Conservation (phyloP, 2,888 invertebrate species). For the Pristionchus fissidentatus region DNA sequence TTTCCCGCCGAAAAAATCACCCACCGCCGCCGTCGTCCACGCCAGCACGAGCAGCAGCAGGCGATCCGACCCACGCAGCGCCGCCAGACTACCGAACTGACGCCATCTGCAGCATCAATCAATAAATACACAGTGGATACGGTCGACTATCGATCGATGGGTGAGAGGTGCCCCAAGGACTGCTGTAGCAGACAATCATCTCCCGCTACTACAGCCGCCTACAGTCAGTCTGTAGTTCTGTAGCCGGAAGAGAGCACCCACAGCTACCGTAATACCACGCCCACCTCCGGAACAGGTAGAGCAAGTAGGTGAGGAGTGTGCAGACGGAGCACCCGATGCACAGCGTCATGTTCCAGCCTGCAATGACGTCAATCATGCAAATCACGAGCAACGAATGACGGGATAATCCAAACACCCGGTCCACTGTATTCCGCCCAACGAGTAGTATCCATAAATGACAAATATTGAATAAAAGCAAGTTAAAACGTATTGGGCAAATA, state of each 20-base stretch:
- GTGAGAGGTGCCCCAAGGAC: background rate
- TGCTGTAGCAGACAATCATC: background rate
- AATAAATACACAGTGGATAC: too few relatives aligned
- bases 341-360: conserved; percentile 47
- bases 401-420: too few relatives aligned
- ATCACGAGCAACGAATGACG: background rate
- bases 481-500: too few relatives aligned
- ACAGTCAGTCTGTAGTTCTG: background rate
- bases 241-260: background rate
- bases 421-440: too few relatives aligned
- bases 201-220: background rate
- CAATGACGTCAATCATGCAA: background rate
- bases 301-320: conserved; percentile 28
- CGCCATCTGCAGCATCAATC: conserved; percentile 18
- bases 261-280: background rate
- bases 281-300: conserved; percentile 14
- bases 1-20: too few relatives aligned
- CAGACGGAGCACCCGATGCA: conserved; percentile 34
- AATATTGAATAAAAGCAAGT: too few relatives aligned
- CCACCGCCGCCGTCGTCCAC: conserved; percentile 78
- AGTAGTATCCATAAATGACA: too few relatives aligned
- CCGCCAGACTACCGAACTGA: background rate
- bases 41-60: conserved; percentile 38
- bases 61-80: conserved; percentile 9
- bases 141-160: background rate